Conservation (phyloP, 2,113 vertebrate species). For the Nycticorax nycticorax region DNA sequence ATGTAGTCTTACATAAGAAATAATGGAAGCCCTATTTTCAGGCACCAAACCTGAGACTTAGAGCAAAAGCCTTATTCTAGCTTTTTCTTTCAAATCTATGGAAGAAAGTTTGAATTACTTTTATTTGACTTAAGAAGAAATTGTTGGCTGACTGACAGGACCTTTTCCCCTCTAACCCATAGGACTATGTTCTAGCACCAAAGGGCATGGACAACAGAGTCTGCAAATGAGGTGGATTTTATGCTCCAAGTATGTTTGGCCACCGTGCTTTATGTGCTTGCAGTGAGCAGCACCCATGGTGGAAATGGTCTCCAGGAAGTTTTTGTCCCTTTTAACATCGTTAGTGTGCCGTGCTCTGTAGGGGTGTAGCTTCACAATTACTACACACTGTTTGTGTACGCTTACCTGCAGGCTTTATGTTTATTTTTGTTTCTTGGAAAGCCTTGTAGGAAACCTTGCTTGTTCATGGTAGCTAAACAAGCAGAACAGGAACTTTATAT, state of each 20-base stretch:
- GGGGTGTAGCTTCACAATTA: neutral
- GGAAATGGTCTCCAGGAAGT: neutral
- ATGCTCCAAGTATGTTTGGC: neutral
- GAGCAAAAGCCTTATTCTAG: neutral
- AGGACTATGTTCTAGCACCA: neutral
- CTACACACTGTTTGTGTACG: neutral
- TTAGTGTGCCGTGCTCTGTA: neutral
- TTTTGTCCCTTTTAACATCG: neutral
- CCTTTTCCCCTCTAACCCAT: neutral
- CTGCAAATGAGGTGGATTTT: neutral
- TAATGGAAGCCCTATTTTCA: neutral
- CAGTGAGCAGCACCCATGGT: neutral
- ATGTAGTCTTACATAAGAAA: neutral
- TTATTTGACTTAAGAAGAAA: neutral
- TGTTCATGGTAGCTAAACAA: neutral
- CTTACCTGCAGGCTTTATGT: neutral
- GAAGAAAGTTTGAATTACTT: neutral
- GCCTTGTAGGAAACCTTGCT: neutral
- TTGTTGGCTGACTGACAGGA: neutral
- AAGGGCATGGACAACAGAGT: neutral
- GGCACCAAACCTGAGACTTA: neutral
- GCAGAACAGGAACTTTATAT: neutral
- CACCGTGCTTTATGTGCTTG: neutral
- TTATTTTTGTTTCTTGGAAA: slow-evolving; percentile 8
- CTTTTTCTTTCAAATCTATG: neutral